Evolutionary conservation across 2,797 vertebrate species (phyloP).

Genomic region (Rhyacichthys aspro): DNA sequence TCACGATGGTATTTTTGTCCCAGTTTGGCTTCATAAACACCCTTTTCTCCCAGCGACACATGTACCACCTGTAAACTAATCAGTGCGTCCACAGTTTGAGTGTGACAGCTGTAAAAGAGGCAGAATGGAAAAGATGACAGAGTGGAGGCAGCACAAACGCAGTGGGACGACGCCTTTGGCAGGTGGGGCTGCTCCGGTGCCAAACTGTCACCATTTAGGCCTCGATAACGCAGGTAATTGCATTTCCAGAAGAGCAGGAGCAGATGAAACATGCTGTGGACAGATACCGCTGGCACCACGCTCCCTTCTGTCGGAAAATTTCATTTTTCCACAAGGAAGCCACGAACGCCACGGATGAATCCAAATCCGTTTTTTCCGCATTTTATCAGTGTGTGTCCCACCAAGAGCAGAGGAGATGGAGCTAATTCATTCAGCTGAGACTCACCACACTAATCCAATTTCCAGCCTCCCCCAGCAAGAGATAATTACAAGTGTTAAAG

Average conservation of each 20-base stretch:
- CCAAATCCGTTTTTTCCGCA: slow-evolving; percentile 89
- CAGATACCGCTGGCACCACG: slow-evolving; percentile 90
- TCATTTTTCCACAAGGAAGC: slow-evolving; percentile 94
- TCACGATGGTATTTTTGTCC: too few relatives aligned
- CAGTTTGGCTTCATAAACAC: too few relatives aligned
- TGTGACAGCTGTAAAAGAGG: slow-evolving; percentile 55
- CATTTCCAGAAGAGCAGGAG: slow-evolving; percentile 90
- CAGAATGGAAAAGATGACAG: slow-evolving; percentile 51
- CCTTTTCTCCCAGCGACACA: too few relatives aligned
- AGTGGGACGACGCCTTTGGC: slow-evolving; percentile 73
- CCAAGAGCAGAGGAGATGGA: slow-evolving; percentile 90
- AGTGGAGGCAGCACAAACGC: slow-evolving; percentile 64
- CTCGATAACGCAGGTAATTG: slow-evolving; percentile 90
- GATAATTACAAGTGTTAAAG: slow-evolving; percentile 94
- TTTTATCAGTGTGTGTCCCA: slow-evolving; percentile 91
- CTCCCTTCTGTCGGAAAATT: slow-evolving; percentile 91
- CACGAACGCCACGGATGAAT: slow-evolving; percentile 91
- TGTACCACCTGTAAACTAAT: slow-evolving; percentile 35
- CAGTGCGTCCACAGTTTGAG: slow-evolving; percentile 40
- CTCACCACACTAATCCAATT: slow-evolving; percentile 94
- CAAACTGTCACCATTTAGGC: slow-evolving; percentile 87
- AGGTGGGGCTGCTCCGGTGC: slow-evolving; percentile 82
- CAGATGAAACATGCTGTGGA: slow-evolving; percentile 89
- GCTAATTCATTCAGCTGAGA: slow-evolving; percentile 91
- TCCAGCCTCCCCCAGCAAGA: slow-evolving; percentile 91